Conservation (phyloP, 1,140 invertebrate species). For the Parasteatoda tepidariorum region DNA sequence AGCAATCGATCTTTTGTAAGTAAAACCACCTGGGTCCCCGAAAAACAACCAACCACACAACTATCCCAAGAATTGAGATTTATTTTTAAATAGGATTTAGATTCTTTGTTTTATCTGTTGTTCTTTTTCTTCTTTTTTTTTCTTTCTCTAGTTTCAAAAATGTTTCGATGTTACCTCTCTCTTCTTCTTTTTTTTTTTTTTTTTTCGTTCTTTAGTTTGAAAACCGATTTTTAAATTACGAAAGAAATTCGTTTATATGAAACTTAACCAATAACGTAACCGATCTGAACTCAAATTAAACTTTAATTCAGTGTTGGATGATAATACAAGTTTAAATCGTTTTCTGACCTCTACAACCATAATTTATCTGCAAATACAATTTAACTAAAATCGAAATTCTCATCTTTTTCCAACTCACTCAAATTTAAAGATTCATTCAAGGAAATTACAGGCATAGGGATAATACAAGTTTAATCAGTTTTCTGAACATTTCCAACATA, state of each 20-base stretch:
- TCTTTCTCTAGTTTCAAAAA: neutral
- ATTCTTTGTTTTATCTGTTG: neutral
- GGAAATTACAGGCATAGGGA: too few relatives aligned
- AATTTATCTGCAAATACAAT: too few relatives aligned
- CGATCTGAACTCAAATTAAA: too few relatives aligned
- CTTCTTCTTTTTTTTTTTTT: neutral
- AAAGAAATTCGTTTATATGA: conserved; percentile 14
- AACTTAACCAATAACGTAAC: neutral
- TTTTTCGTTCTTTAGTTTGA: neutral
- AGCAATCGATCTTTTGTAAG: conserved; percentile 52
- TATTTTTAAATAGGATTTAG: conserved; percentile 58
- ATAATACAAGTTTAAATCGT: too few relatives aligned
- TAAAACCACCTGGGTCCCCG: conserved; percentile 44
- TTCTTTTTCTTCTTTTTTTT: neutral
- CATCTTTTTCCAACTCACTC: too few relatives aligned
- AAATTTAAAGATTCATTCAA: too few relatives aligned
- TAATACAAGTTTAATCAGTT: too few relatives aligned
- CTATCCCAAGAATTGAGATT: conserved; percentile 31
- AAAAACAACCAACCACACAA: conserved; percentile 28
- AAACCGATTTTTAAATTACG: conserved; percentile 47
- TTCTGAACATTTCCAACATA: too few relatives aligned
- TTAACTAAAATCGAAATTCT: too few relatives aligned
- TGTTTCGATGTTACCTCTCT: too few relatives aligned
- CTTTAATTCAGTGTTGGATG: too few relatives aligned
- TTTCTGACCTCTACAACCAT: too few relatives aligned